phyloP scores from a whole-genome alignment of 2,113 vertebrate species.

The Hippocampus barbouri region DNA sequence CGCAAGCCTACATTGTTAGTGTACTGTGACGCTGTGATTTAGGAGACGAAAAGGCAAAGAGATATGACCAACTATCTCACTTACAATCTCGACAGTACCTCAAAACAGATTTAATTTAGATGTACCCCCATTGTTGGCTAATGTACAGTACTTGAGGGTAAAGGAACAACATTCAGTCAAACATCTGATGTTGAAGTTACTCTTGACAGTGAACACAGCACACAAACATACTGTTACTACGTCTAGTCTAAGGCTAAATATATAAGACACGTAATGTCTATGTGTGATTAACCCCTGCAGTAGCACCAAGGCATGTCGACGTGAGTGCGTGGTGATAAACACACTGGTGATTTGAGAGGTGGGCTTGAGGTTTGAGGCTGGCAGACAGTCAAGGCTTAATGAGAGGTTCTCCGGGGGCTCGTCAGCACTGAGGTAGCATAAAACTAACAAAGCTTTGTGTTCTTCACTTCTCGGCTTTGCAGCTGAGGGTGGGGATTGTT shows the following conservation, averaged over 20 bases:
- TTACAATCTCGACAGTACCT: background rate
- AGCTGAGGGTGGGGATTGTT: background rate
- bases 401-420: conserved; percentile 46
- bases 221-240: too few relatives aligned
- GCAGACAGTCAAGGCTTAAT: conserved; percentile 42
- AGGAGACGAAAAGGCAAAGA: background rate
- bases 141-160: too few relatives aligned
- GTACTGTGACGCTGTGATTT: too few relatives aligned
- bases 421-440: conserved; percentile 66
- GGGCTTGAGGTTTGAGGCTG: conserved; percentile 51
- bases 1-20: background rate
- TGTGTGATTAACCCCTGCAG: background rate
- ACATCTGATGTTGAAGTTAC: too few relatives aligned
- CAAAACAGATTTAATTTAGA: background rate
- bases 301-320: conserved; percentile 1
- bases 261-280: background rate
- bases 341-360: conserved; percentile 23
- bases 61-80: background rate
- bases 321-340: conserved; percentile 14
- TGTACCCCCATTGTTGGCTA: background rate
- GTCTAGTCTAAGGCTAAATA: too few relatives aligned
- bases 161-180: too few relatives aligned
- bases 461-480: conserved; percentile 15
- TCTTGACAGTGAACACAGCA: too few relatives aligned
- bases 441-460: conserved; percentile 32